Percentiles rank a stretch among this genome's conserved stretches.
phyloP scores from a whole-genome alignment of 2,113 vertebrate genomes.

The Pholis gunnellus region DNA sequence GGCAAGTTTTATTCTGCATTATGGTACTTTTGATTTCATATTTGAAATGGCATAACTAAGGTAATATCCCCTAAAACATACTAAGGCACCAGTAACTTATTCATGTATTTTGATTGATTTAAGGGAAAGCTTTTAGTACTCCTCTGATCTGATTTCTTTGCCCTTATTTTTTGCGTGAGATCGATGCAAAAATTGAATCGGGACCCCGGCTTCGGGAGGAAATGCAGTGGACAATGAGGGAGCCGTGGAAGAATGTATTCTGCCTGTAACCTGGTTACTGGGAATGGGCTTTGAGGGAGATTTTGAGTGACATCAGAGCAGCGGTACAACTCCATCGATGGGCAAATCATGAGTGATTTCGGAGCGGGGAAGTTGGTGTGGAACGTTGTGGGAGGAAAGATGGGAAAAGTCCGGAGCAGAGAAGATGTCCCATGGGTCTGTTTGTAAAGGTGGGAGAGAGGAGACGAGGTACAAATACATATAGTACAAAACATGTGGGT shows the following conservation, averaged over 20 bases:
- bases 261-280: slow-evolving; percentile 80
- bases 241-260: slow-evolving; percentile 73
- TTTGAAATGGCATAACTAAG: slow-evolving; percentile 68
- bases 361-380: slow-evolving; percentile 39
- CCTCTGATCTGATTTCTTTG: slow-evolving; percentile 80
- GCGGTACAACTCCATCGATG: slow-evolving; percentile 63
- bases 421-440: slow-evolving; percentile 12
- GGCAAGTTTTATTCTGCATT: slow-evolving; percentile 61
- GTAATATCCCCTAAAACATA: slow-evolving; percentile 76
- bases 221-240: slow-evolving; percentile 77
- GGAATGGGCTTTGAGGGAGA: slow-evolving; percentile 76
- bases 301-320: slow-evolving; percentile 75
- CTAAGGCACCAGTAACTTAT: slow-evolving; percentile 71
- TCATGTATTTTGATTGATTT: slow-evolving; percentile 82
- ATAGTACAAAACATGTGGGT: neutral
- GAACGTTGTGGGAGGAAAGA: slow-evolving; percentile 32
- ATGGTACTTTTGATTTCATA: slow-evolving; percentile 70
- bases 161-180: slow-evolving; percentile 71
- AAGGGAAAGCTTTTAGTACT: slow-evolving; percentile 82
- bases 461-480: slow-evolving; percentile 20
- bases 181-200: slow-evolving; percentile 84
- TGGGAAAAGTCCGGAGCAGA: slow-evolving; percentile 9
- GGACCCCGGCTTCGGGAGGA: slow-evolving; percentile 51
- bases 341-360: slow-evolving; percentile 66
- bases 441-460: slow-evolving; percentile 48